Percentiles rank a stretch among this genome's conserved stretches.
phyloP scores from a whole-genome alignment of 2,888 invertebrate species.

The Punctoribates punctum region DNA sequence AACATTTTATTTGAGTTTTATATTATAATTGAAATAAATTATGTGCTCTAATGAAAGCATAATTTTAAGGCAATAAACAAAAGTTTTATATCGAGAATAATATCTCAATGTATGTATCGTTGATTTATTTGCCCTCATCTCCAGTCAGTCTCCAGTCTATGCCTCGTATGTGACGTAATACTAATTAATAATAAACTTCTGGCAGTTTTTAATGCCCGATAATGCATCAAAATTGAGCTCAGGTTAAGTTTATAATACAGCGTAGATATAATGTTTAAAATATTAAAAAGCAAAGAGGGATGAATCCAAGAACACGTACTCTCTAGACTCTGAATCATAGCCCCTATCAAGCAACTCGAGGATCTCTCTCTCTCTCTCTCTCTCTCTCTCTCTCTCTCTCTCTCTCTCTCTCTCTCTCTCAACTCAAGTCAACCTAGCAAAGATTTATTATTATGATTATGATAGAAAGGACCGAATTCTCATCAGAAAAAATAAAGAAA shows the following conservation, averaged over 20 bases:
- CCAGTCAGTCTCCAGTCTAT: not conserved
- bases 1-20: too few species aligned
- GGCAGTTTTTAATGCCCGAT: conserved; percentile 24
- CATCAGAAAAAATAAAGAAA: conserved; percentile 21
- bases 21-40: conserved; percentile 21
- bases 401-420: not conserved
- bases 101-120: conserved; percentile 26
- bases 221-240: conserved; percentile 26
- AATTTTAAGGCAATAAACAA: conserved; percentile 22
- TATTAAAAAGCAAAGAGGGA: conserved; percentile 1
- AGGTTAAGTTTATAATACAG: not conserved
- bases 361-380: not conserved
- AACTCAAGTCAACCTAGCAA: not conserved
- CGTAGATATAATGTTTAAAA: not conserved
- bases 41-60: conserved; percentile 33
- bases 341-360: conserved; percentile 1
- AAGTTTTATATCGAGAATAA: conserved; percentile 24
- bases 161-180: conserved; percentile 23
- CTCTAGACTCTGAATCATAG: conserved; percentile 22
- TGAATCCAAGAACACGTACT: not conserved
- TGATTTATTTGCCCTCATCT: conserved; percentile 35
- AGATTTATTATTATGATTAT: conserved; percentile 23
- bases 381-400: not conserved
- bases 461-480: conserved; percentile 18
- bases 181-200: conserved; percentile 27